phyloP scores from a whole-genome alignment of 2,888 invertebrate species.

The Drosophila setosimentum region DNA sequence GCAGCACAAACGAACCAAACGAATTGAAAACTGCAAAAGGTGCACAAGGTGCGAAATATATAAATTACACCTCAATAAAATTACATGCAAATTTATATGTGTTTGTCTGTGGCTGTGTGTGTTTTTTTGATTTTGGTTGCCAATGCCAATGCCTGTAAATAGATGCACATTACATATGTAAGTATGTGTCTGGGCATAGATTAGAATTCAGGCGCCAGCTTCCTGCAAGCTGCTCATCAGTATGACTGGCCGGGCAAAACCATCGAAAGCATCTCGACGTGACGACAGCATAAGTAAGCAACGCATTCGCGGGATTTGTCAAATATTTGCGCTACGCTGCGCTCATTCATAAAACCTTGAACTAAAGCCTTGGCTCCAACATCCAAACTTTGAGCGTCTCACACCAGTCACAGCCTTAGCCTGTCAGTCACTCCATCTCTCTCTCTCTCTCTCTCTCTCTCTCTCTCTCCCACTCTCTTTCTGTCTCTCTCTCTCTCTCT shows the following conservation, averaged over 20 bases:
- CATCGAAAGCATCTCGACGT: conserved; percentile 55
- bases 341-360: conserved; percentile 69
- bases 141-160: conserved; percentile 31
- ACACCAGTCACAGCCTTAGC: conserved; percentile 30
- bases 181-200: conserved; percentile 2
- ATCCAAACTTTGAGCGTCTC: conserved; percentile 10
- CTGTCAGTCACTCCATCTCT: conserved; percentile 28
- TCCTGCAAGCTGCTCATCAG: conserved; percentile 51
- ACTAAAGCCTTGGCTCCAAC: conserved; percentile 45
- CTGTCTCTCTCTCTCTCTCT: neutral
- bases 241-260: conserved; percentile 53
- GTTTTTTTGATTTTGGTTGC: conserved; percentile 2
- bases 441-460: conserved; percentile 7
- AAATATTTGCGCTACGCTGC: conserved; percentile 78
- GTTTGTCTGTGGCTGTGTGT: neutral
- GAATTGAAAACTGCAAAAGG: conserved; percentile 56
- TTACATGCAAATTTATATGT: conserved; percentile 62
- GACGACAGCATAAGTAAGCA: conserved; percentile 76
- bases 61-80: conserved; percentile 72
- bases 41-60: conserved; percentile 61
- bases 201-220: conserved; percentile 18
- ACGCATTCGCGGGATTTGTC: conserved; percentile 78
- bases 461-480: conserved; percentile 8
- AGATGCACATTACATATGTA: conserved; percentile 9
- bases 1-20: conserved; percentile 43